A percentile compares a stretch with the other conserved stretches of the same genome.
Conservation (phyloP, 53 echinoderm and acorn worm species). For the Arbacia lixula region DNA sequence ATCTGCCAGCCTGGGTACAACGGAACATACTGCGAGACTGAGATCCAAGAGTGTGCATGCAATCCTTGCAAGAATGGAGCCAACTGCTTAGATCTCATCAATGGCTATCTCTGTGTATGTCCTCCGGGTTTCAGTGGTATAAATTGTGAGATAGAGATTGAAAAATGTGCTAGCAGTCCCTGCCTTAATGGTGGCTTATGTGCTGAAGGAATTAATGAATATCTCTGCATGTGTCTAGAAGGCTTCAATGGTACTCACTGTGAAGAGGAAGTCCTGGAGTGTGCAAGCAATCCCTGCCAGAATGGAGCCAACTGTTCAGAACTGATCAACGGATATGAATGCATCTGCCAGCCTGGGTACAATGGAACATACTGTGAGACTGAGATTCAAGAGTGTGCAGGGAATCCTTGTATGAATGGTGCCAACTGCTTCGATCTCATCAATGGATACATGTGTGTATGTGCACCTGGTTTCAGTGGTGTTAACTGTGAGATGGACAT, state of each 20-base stretch:
- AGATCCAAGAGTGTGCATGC: conserved; percentile 72
- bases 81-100: conserved; percentile 63
- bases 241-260: conserved; percentile 64
- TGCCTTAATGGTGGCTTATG: conserved; percentile 77
- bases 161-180: conserved; percentile 70
- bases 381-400: neutral
- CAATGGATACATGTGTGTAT: conserved; percentile 20
- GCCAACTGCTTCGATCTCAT: conserved; percentile 17
- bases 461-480: conserved; percentile 20
- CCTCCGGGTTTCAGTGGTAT: conserved; percentile 64
- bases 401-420: conserved; percentile 27
- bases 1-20: conserved; percentile 66
- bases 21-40: conserved; percentile 67
- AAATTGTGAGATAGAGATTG: conserved; percentile 62
- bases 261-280: conserved; percentile 60
- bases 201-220: conserved; percentile 53
- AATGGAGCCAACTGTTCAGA: conserved; percentile 61
- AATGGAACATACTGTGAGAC: conserved; percentile 60
- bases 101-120: conserved; percentile 73
- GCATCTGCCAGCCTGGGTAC: conserved; percentile 62
- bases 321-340: conserved; percentile 32
- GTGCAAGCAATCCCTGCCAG: conserved; percentile 59
- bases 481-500: conserved; percentile 47
- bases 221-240: conserved; percentile 64
- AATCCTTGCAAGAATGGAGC: conserved; percentile 81